Percentiles rank a stretch among this genome's conserved stretches.
Evolutionary conservation across 2,113 vertebrate genomes (phyloP).

Genomic region (Synodontis membranacea): DNA sequence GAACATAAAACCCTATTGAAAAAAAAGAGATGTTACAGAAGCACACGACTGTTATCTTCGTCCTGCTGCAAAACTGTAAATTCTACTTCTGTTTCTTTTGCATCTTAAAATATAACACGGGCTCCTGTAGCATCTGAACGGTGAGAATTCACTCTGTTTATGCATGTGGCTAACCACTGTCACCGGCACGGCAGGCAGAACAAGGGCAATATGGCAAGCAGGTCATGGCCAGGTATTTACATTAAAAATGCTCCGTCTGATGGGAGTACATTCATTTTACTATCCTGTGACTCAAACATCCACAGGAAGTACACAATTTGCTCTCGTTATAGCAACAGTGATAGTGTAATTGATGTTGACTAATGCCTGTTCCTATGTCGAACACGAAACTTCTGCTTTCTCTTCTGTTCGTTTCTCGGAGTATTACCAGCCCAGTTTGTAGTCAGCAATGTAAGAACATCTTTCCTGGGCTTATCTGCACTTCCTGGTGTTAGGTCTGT

Average conservation of each 20-base stretch:
- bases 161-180: background rate
- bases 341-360: slow-evolving; percentile 44
- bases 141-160: slow-evolving; percentile 2
- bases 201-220: too few relatives aligned
- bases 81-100: background rate
- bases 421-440: slow-evolving; percentile 34
- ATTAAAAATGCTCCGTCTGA: background rate
- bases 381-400: slow-evolving; percentile 37
- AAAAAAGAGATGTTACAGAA: background rate
- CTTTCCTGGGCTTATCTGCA: slow-evolving; percentile 62
- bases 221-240: background rate
- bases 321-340: background rate
- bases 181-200: background rate
- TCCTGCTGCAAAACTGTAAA: background rate
- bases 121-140: background rate
- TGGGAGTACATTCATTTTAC: background rate
- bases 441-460: slow-evolving; percentile 12
- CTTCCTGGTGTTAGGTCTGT: slow-evolving; percentile 63
- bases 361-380: slow-evolving; percentile 27
- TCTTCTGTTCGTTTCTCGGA: background rate
- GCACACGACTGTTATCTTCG: background rate
- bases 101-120: background rate
- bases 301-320: background rate
- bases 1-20: background rate
- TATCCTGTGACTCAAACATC: background rate